phyloP scores from a whole-genome alignment of 1,140 invertebrate genomes.

The Zaprionus nigranus region DNA sequence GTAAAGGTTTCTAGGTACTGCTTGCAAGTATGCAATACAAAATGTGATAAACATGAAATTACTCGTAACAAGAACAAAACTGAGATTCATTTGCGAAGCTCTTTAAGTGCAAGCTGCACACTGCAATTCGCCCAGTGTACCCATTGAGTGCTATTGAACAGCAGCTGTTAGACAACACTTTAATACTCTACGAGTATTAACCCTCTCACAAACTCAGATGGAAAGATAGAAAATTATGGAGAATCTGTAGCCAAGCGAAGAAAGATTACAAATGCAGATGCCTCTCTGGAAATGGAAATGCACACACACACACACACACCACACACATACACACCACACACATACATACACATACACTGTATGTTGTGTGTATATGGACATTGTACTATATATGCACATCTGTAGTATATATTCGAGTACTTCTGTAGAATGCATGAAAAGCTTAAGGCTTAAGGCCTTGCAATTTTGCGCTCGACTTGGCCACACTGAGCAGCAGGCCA shows the following conservation, averaged over 20 bases:
- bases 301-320: background rate
- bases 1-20: no score
- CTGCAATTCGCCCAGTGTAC: background rate
- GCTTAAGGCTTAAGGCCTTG: constrained; percentile 2
- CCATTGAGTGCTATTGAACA: background rate
- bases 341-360: background rate
- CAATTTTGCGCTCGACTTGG: constrained; percentile 6
- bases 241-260: background rate
- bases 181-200: background rate
- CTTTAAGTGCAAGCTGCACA: background rate
- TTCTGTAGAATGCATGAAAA: constrained; percentile 10
- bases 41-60: no score
- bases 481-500: constrained; percentile 10
- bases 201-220: background rate
- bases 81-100: no score
- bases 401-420: background rate
- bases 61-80: no score
- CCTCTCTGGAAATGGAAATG: background rate
- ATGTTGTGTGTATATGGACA: background rate
- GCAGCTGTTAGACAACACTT: background rate
- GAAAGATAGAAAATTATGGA: background rate
- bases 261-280: background rate
- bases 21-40: no score
- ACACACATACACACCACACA: background rate
- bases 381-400: background rate